Evolutionary conservation across 1,140 invertebrate species (phyloP).

Genomic region (Rhysida immarginata): DNA sequence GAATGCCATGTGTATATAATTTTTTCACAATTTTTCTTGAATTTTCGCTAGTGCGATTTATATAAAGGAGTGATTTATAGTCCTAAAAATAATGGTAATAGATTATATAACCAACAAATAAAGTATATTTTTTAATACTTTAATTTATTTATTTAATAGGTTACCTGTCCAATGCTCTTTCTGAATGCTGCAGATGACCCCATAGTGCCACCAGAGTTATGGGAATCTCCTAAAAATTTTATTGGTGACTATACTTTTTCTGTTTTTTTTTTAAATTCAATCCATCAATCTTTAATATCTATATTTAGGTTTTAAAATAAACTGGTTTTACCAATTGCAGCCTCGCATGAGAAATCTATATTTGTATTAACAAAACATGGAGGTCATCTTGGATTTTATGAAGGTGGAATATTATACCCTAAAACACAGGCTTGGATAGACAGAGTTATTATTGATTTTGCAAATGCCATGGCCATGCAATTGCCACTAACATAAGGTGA

Average conservation of each 20-base stretch:
- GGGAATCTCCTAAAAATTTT: conserved; percentile 52
- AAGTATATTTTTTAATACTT: too few relatives aligned
- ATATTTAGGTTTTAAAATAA: background rate
- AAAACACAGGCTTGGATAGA: conserved; percentile 82
- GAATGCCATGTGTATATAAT: too few relatives aligned
- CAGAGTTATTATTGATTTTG: conserved; percentile 47
- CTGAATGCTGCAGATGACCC: conserved; percentile 80
- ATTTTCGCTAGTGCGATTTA: too few relatives aligned
- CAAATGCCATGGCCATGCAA: conserved; percentile 19
- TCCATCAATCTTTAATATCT: conserved; percentile 7
- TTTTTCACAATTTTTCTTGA: too few relatives aligned
- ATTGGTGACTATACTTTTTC: conserved; percentile 42
- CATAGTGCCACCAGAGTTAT: conserved; percentile 55
- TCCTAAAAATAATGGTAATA: too few relatives aligned
- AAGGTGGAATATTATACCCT: conserved; percentile 65
- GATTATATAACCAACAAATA: too few relatives aligned
- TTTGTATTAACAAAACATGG: conserved; percentile 72
- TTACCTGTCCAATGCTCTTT: conserved; percentile 69
- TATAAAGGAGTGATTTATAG: too few relatives aligned
- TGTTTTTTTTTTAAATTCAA: background rate
- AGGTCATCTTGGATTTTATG: conserved; percentile 83
- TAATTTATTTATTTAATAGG: conserved; percentile 25
- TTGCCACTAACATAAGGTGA: too few relatives aligned
- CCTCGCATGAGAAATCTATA: conserved; percentile 44
- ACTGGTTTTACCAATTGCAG: conserved; percentile 35